Evolutionary conservation across 2,797 vertebrate species (phyloP).

Genomic region (Danio choprae): DNA sequence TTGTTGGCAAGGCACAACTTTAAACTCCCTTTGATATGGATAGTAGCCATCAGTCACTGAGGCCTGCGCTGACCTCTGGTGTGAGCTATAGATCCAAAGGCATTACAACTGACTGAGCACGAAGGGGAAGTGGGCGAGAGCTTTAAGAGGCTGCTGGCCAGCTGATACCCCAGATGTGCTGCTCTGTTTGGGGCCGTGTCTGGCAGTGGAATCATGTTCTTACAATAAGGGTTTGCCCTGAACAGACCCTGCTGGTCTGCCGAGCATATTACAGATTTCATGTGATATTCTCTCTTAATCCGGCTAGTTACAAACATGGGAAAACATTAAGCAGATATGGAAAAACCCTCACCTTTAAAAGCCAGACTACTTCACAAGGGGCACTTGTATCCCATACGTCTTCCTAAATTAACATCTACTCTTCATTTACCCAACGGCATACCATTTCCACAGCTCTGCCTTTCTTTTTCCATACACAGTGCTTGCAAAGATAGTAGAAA

Average conservation of each 20-base stretch:
- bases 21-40: slow-evolving; percentile 46
- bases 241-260: slow-evolving; percentile 36
- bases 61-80: slow-evolving; percentile 25
- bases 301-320: neutral
- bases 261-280: slow-evolving; percentile 26
- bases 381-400: slow-evolving; percentile 14
- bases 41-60: slow-evolving; percentile 41
- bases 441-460: neutral
- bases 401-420: slow-evolving; percentile 28
- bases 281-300: slow-evolving; percentile 1
- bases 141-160: slow-evolving; percentile 65
- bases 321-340: slow-evolving; percentile 1
- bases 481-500: slow-evolving; percentile 14
- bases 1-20: slow-evolving; percentile 21
- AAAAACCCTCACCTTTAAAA: slow-evolving; percentile 29
- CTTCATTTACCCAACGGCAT: slow-evolving; percentile 17
- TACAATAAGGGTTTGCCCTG: slow-evolving; percentile 38
- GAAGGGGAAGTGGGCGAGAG: slow-evolving; percentile 54
- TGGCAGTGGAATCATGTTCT: slow-evolving; percentile 36
- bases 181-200: slow-evolving; percentile 63
- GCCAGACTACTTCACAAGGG: slow-evolving; percentile 42
- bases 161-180: slow-evolving; percentile 72
- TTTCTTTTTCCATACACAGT: slow-evolving; percentile 4
- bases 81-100: slow-evolving; percentile 17
- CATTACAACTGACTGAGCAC: slow-evolving; percentile 45